Percentiles rank a stretch among this genome's conserved stretches.
phyloP scores from a whole-genome alignment of 1,140 invertebrate species.

The Lasaia peninsularis region DNA sequence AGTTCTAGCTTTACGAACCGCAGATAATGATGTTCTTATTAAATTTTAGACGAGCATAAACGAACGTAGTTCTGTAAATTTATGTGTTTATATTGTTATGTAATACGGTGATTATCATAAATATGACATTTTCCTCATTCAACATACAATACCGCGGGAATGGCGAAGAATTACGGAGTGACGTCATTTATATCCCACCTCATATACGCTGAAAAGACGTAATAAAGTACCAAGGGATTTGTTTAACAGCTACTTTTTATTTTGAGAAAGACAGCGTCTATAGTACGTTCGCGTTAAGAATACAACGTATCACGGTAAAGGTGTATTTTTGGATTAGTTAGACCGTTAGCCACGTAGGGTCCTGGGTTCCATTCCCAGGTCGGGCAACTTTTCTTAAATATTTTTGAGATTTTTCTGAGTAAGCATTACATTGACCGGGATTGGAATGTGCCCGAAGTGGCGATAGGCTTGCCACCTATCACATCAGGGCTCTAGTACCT shows the following conservation, averaged over 20 bases:
- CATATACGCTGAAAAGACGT: constrained; percentile 4
- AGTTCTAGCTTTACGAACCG: background rate
- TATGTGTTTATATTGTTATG: constrained; percentile 42
- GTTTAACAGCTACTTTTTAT: constrained; percentile 1
- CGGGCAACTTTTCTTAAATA: too few relatives aligned
- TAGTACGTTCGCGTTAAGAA: too few relatives aligned
- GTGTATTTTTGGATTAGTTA: too few relatives aligned
- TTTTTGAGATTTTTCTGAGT: too few relatives aligned
- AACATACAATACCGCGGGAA: constrained; percentile 39
- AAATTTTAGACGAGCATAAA: background rate
- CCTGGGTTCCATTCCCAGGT: too few relatives aligned
- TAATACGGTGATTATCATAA: constrained; percentile 62
- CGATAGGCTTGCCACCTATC: too few relatives aligned
- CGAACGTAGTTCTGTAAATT: constrained; percentile 4
- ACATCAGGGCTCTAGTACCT: too few relatives aligned
- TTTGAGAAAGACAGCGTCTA: constrained; percentile 1
- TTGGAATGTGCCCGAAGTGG: too few relatives aligned
- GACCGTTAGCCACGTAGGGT: too few relatives aligned
- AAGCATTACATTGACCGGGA: too few relatives aligned
- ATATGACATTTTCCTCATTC: constrained; percentile 50
- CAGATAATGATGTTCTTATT: background rate
- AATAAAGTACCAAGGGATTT: constrained; percentile 6
- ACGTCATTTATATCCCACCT: constrained; percentile 16
- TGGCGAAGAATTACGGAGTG: constrained; percentile 21
- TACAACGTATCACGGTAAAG: too few relatives aligned